Conservation (phyloP, 64 coral and sea anemone genomes). For the Montipora capricornis region DNA sequence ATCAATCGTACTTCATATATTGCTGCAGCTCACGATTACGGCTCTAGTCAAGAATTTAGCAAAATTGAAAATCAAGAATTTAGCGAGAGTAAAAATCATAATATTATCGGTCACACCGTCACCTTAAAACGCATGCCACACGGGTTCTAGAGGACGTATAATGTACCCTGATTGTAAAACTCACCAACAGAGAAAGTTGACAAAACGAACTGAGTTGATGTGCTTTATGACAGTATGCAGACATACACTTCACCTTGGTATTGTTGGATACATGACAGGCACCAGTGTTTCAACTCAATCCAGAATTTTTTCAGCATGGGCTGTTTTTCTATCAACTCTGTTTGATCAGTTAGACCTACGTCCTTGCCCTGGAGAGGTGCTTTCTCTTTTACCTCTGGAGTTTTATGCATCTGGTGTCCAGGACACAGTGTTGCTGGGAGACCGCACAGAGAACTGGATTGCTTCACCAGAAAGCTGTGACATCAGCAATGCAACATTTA, state of each 20-base stretch:
- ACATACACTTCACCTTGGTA: constrained; percentile 77
- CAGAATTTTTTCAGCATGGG: constrained; percentile 80
- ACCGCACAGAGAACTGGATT: constrained; percentile 71
- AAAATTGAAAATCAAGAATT: too few relatives aligned
- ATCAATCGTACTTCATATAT: too few relatives aligned
- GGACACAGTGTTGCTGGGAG: constrained; percentile 51
- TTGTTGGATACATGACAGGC: constrained; percentile 71
- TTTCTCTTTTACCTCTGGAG: constrained; percentile 26
- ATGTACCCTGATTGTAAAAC: constrained; percentile 77
- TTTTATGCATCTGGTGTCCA: too few relatives aligned
- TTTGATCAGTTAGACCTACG: constrained; percentile 71
- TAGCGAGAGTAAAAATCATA: too few relatives aligned
- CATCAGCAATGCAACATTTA: constrained; percentile 64
- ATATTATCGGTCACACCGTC: too few relatives aligned
- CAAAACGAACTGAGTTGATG: constrained; percentile 78
- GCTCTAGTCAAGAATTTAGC: too few relatives aligned
- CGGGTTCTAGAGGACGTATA: background rate
- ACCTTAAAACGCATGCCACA: too few relatives aligned
- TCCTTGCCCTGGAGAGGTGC: constrained; percentile 58
- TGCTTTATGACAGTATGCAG: constrained; percentile 79
- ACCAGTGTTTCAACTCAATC: constrained; percentile 71
- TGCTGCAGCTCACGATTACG: too few relatives aligned
- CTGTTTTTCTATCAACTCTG: constrained; percentile 73
- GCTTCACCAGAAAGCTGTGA: constrained; percentile 52
- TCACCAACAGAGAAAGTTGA: constrained; percentile 62